phyloP scores from a whole-genome alignment of 53 echinoderm and acorn worm genomes.

The Hippasteria phrygiana region DNA sequence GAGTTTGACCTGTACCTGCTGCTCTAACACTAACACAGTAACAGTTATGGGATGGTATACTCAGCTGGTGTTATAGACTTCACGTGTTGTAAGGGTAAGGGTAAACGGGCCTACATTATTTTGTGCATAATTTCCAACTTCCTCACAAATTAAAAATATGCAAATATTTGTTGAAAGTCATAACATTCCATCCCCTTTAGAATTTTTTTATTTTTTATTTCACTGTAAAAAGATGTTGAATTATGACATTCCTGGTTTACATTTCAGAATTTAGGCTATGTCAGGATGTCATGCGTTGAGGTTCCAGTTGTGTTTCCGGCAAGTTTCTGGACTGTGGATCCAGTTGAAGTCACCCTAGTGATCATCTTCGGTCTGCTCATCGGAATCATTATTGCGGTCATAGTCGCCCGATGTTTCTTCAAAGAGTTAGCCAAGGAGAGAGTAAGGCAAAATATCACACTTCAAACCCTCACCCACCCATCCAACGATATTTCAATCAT shows the following conservation, averaged over 20 bases:
- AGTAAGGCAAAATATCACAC: no score
- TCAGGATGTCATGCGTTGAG: constrained; percentile 66
- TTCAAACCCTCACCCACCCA: no score
- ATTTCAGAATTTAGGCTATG: background rate
- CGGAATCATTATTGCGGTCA: constrained; percentile 76
- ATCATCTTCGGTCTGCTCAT: constrained; percentile 78
- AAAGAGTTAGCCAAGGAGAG: constrained; percentile 86
- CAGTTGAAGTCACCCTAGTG: constrained; percentile 44
- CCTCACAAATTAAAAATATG: no score
- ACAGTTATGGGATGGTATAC: no score
- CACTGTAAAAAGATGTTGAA: background rate
- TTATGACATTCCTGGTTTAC: background rate
- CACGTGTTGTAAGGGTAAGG: no score
- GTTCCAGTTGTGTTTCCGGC: constrained; percentile 48
- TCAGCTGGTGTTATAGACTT: no score
- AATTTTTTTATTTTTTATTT: background rate
- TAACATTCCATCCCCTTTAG: background rate
- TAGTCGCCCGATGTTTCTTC: constrained; percentile 82
- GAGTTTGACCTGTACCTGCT: no score
- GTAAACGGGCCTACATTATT: no score
- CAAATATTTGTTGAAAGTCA: no score
- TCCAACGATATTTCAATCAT: no score
- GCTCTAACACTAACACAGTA: no score
- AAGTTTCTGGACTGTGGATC: constrained; percentile 50
- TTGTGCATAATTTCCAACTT: no score